phyloP scores from a whole-genome alignment of 2,113 vertebrate species.

The Tachuris rubrigastra region DNA sequence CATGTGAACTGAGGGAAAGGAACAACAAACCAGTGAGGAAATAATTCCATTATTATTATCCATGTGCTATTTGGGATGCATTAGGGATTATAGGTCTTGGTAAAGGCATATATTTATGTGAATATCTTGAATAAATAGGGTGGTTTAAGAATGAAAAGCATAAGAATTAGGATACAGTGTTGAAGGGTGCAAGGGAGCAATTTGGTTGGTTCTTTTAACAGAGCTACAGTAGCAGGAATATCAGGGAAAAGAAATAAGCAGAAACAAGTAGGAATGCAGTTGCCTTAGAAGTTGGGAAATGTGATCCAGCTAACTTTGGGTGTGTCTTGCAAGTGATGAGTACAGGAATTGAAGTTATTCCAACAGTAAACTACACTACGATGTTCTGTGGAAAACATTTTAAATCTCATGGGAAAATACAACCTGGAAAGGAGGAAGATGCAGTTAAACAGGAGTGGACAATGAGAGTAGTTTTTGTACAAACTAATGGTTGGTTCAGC shows the following conservation, averaged over 20 bases:
- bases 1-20: fast-evolving
- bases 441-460: not conserved
- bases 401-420: not conserved
- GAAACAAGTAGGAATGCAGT: not conserved
- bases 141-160: not conserved
- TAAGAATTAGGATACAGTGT: not conserved
- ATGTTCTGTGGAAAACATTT: not conserved
- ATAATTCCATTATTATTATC: not conserved
- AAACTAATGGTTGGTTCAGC: not conserved
- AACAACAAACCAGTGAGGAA: not conserved
- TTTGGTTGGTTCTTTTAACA: not conserved
- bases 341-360: not conserved
- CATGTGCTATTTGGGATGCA: fast-evolving
- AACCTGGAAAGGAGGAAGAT: not conserved
- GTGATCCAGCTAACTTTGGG: not conserved
- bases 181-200: not conserved
- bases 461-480: not conserved
- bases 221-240: not conserved
- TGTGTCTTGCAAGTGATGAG: not conserved
- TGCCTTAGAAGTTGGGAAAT: not conserved
- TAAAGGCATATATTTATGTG: not conserved
- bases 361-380: not conserved
- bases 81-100: not conserved
- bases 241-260: not conserved
- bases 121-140: not conserved